These are phyloP conservation scores for Trochalopteron elliotii DNA, from an alignment of 2,113 vertebrate species.

Conservation along the genomic window DNA sequence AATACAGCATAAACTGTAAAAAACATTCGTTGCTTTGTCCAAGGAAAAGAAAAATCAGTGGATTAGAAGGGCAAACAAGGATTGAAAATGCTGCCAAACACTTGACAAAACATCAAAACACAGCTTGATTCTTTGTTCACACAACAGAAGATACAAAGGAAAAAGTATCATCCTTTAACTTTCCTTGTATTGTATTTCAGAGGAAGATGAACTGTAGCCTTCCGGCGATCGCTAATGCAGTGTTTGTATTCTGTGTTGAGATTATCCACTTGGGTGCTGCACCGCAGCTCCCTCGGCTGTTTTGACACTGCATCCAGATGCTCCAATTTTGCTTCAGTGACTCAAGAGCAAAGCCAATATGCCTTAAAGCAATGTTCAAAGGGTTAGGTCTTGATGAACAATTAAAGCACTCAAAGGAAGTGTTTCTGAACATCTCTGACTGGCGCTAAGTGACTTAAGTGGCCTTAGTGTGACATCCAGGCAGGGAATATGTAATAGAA, in stretches of 20 bases:
- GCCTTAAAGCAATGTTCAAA: conserved; percentile 26
- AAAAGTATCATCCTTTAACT: background rate
- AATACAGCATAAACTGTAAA: background rate
- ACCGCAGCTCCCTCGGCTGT: conserved; percentile 43
- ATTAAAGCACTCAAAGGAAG: background rate
- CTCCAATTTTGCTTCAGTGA: conserved; percentile 70
- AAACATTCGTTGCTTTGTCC: background rate
- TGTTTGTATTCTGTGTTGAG: conserved; percentile 52
- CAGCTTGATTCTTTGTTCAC: conserved; percentile 25
- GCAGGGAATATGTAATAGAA: background rate
- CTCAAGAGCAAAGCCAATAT: conserved; percentile 49
- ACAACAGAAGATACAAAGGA: background rate
- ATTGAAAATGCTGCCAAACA: background rate
- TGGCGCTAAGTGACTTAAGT: conserved; percentile 13
- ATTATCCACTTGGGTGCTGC: conserved; percentile 52
- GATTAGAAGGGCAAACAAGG: background rate
- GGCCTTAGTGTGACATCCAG: background rate
- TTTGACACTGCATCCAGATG: conserved; percentile 66
- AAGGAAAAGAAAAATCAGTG: background rate
- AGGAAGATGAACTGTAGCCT: conserved; percentile 22
- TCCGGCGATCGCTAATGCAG: conserved; percentile 15
- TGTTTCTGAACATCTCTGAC: conserved; percentile 10
- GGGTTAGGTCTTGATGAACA: conserved; percentile 27
- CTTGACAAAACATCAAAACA: background rate
- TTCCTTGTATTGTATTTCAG: conserved; percentile 42